Evolutionary conservation across 2,113 vertebrate species (phyloP), one percentile per base, ranked within the genome.

Genomic region (Pterocles gutturalis): DNA sequence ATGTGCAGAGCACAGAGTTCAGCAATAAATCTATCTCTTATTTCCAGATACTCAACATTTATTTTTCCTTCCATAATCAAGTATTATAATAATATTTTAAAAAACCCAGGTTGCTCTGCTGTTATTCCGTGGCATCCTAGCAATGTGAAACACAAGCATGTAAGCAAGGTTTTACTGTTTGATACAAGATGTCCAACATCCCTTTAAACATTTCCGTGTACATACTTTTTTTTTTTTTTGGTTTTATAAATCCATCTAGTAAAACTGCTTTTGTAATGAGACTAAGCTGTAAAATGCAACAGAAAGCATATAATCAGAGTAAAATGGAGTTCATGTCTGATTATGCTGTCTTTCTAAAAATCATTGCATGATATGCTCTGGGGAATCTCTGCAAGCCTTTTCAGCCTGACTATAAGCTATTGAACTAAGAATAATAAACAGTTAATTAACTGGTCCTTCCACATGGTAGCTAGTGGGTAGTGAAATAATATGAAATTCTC

Each of bases 351-450:
- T 92, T 80, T 89, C 57, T 28, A 67, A 87, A 91, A 93, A 33
- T 48, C 51, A 38, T 64, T 66, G 9, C 48, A 28, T 58, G 3
- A 33, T 86, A 71, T 71, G 16, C 92, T 84, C 86, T 89, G 14
- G 83, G 80, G 80, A 90, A 86, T 55, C 45, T 73, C 80, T 89
- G 48, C 11, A 82, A 82, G 38, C 7, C 14, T 91, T 93, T 94
- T 83, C 67, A 78, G 33, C 70, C 72, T 33, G 34, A 87, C 92
- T 90, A 92, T 82, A 96, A 90, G 8, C 89, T 36, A 79, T 36
- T 57, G 69, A 67, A 91, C 57, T 61, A 82, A 93, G 34, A 95
- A 97, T 64, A 96, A 96, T 87, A 95, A 96, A 90, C 80, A 90
- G 57, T 43, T 87, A 91, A 87, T 95, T 95, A 90, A 76, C n/a